Evolutionary conservation across 2,797 vertebrate genomes (phyloP), one percentile per base, ranked within the genome.

Genomic region (Huso huso): DNA sequence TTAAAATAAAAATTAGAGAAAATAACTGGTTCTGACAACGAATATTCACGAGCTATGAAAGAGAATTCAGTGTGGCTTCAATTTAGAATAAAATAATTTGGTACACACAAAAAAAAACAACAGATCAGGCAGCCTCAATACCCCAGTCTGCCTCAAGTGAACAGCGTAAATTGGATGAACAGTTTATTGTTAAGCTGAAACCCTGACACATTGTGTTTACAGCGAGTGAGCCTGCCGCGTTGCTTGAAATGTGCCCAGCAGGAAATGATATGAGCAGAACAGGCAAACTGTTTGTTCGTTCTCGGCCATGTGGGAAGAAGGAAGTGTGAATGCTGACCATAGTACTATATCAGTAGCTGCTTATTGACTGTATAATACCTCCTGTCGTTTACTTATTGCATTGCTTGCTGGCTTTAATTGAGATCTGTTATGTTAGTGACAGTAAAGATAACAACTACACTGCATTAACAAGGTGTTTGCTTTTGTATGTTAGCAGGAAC

Each of bases 391-490:
- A 71, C 73, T 84, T 87, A 86, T 83, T 83, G 65, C 80, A 82
- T 84, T 81, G 79, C 77, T 82, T 67, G 69, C 75, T 79, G 78
- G 79, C 71, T 84, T 87, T 85, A 73, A 86, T 86, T 83, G 71
- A 78, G 76, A 83, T 81, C 68, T 77, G 6, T 11, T 37, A 37
- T 37, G 23, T 37, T 37, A 37, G 23, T 37, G 23, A 37, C 23
- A 37, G 23, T 37, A 37, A 37, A 37, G 23, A 37, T 37, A 37
- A 37, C 23, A 37, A 37, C 23, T 37, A 37, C 23, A 37, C 23
- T 37, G 23, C 23, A 37, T 37, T 37, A 37, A 37, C 23, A 3
- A 37, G 23, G 23, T 37, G 23, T 37, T 37, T 37, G 23, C 4
- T 37, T 37, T 37, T 37, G 23, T 37, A 37, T 37, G 23, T 37